Conservation (phyloP, 2,797 vertebrate genomes). For the Rallus crepitans region DNA sequence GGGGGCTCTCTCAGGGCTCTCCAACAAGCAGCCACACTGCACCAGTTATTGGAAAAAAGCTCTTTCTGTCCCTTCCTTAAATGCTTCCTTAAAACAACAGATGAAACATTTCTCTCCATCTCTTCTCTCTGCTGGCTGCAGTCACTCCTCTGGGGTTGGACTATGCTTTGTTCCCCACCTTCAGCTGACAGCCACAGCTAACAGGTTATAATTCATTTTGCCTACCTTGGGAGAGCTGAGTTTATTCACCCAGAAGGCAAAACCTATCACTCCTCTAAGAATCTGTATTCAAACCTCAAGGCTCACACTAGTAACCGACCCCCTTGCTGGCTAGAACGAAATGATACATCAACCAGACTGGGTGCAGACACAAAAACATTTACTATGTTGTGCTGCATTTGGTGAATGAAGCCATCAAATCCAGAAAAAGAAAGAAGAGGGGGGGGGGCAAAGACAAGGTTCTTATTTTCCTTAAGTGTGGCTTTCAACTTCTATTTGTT, state of each 20-base stretch:
- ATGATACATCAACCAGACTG: background rate
- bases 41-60: accelerated
- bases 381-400: background rate
- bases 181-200: background rate
- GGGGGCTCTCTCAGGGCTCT: background rate
- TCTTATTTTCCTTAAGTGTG: conserved; percentile 1
- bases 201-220: background rate
- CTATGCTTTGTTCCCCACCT: background rate
- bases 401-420: background rate
- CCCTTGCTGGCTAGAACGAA: background rate
- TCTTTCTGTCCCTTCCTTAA: background rate
- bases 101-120: background rate
- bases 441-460: background rate
- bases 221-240: background rate
- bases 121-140: background rate
- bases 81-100: background rate
- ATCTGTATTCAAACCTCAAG: background rate
- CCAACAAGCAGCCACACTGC: background rate
- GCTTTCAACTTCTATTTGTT: background rate
- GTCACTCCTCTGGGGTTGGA: background rate
- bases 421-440: background rate
- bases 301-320: accelerated
- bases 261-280: background rate
- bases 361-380: background rate
- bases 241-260: background rate